Percentiles rank a stretch among this genome's conserved stretches.
Evolutionary conservation across 2,113 vertebrate species (phyloP).

Genomic region (Xenotilapia flavipinnis): DNA sequence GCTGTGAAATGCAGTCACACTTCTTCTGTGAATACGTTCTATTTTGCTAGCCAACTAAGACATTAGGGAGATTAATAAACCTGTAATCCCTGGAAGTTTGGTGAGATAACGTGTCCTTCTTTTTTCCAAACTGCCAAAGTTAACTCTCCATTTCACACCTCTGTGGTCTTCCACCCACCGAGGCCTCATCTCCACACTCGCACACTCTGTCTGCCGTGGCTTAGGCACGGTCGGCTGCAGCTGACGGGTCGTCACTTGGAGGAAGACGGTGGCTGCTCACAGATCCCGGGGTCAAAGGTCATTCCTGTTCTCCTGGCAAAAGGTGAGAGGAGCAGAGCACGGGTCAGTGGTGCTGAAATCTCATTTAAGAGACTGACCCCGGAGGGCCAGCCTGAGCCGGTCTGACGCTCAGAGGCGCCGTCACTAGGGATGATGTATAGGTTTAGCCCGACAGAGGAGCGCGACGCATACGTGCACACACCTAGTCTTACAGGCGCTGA

Average conservation of each 20-base stretch:
- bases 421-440: constrained; percentile 51
- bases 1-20: neutral
- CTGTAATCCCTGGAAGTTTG: neutral
- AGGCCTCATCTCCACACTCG: neutral
- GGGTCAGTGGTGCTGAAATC: constrained; percentile 71
- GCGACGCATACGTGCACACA: neutral
- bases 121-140: neutral
- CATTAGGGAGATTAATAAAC: neutral
- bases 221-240: constrained; percentile 14
- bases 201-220: neutral
- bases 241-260: constrained; percentile 4
- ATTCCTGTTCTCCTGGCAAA: constrained; percentile 35
- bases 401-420: constrained; percentile 6
- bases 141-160: constrained; percentile 45
- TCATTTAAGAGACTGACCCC: constrained; percentile 70
- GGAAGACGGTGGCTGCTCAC: constrained; percentile 31
- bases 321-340: constrained; percentile 45
- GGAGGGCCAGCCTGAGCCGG: constrained; percentile 22
- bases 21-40: neutral
- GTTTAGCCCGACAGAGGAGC: neutral
- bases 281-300: constrained; percentile 47
- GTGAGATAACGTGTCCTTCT: neutral
- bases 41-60: neutral
- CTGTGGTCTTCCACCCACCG: neutral
- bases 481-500: neutral